Evolutionary conservation across 2,888 invertebrate genomes (phyloP).

Genomic region (Melolontha melolontha): DNA sequence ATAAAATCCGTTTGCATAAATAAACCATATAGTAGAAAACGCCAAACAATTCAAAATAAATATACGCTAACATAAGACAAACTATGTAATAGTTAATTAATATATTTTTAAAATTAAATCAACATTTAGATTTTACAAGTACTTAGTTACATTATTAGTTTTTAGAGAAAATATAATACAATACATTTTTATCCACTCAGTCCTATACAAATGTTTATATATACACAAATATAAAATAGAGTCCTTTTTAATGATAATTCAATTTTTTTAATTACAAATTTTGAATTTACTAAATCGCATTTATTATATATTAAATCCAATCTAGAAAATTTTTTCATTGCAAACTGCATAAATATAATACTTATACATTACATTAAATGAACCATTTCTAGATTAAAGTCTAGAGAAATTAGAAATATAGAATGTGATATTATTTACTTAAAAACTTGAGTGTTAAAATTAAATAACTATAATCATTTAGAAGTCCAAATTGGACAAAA

Average conservation of each 20-base stretch:
- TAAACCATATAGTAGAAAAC: slow-evolving; percentile 5
- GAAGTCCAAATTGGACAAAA: too few species aligned
- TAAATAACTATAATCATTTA: too few species aligned
- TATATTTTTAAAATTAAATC: slow-evolving; percentile 13
- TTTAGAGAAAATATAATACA: slow-evolving; percentile 23
- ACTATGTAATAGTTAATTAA: slow-evolving; percentile 2
- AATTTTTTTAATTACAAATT: too few species aligned
- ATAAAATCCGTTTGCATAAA: slow-evolving; percentile 26
- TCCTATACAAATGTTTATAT: slow-evolving; percentile 21
- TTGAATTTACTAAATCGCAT: too few species aligned
- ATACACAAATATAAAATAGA: slow-evolving; percentile 7
- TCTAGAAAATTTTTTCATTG: too few species aligned
- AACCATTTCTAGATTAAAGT: too few species aligned
- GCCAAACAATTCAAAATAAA: slow-evolving; percentile 28
- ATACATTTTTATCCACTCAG: slow-evolving; percentile 32
- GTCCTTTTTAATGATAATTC: not conserved
- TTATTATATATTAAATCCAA: too few species aligned
- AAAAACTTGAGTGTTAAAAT: too few species aligned
- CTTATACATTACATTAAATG: too few species aligned
- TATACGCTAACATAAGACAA: slow-evolving; percentile 10
- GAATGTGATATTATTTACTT: too few species aligned
- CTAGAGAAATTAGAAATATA: too few species aligned
- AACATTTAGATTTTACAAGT: slow-evolving; percentile 24
- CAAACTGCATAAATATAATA: too few species aligned
- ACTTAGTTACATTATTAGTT: slow-evolving; percentile 14